A percentile compares a stretch with the other conserved stretches of the same genome.
These are phyloP conservation scores for Mallotus villosus DNA, from an alignment of 2,797 vertebrate species.

Conservation along the genomic window DNA sequence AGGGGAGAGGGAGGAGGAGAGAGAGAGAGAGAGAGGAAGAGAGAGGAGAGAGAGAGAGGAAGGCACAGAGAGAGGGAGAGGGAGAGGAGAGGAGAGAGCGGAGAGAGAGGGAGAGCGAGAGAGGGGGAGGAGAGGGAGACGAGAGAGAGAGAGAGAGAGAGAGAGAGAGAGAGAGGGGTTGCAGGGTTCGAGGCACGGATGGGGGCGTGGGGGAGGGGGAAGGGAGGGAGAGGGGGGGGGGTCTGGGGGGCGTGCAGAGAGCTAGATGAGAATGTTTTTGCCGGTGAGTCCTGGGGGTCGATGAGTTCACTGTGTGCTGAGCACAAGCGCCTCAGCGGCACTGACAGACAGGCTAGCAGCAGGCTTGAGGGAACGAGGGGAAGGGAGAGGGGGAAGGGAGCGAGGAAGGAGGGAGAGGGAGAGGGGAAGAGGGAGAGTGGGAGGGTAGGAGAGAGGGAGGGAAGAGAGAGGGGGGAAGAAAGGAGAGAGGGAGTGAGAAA, in stretches of 20 bases:
- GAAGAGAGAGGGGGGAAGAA: conserved; percentile 32
- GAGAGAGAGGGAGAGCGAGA: conserved; percentile 22
- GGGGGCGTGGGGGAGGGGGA: conserved; percentile 23
- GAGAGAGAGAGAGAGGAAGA: conserved; percentile 22
- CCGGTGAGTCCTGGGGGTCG: conserved; percentile 61
- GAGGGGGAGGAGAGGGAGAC: no score
- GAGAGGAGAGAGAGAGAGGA: conserved; percentile 21
- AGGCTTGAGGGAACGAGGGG: conserved; percentile 34
- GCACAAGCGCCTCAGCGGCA: conserved; percentile 59
- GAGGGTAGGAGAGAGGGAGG: not conserved
- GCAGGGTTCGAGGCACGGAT: conserved; percentile 56
- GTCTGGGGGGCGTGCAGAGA: conserved; percentile 47
- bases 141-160: conserved; percentile 33
- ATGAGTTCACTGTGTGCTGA: conserved; percentile 67
- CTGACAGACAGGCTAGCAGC: conserved; percentile 65
- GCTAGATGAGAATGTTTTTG: conserved; percentile 60
- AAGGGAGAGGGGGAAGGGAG: not conserved
- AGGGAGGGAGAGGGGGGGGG: conserved; percentile 26
- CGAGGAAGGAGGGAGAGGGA: conserved; percentile 19
- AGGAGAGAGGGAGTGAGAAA: no score
- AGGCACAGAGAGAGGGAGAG: conserved; percentile 21
- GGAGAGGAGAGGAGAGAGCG: conserved; percentile 15
- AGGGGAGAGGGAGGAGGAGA: no score
- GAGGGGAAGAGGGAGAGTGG: not conserved
- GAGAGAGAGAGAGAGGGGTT: conserved; percentile 53